These are phyloP conservation scores for Syngnathus rostellatus DNA, from an alignment of 2,797 vertebrate species.

Conservation along the genomic window DNA sequence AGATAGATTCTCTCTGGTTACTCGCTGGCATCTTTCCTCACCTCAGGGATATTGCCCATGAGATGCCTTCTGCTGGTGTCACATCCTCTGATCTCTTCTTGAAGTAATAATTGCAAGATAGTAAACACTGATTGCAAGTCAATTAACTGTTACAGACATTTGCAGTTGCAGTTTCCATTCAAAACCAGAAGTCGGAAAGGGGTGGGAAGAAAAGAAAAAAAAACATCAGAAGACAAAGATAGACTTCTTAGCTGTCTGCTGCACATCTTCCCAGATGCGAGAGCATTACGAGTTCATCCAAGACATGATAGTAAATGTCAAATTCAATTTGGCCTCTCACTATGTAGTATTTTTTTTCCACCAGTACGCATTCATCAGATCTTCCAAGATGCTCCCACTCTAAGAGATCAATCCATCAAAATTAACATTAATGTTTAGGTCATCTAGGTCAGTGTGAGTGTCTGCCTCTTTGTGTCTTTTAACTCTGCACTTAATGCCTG, in stretches of 20 bases:
- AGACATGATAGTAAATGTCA: constrained; percentile 50
- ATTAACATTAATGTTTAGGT: constrained; percentile 36
- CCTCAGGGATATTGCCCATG: constrained; percentile 46
- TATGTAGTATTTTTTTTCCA: constrained; percentile 25
- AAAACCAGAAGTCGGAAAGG: neutral
- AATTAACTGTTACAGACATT: constrained; percentile 33
- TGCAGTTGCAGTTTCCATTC: neutral
- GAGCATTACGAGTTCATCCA: constrained; percentile 50
- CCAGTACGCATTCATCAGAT: constrained; percentile 25
- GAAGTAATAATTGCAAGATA: constrained; percentile 56
- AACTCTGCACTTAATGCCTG: constrained; percentile 18
- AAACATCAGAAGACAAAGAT: too few relatives aligned
- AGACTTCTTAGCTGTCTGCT: constrained; percentile 18
- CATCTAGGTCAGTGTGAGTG: constrained; percentile 7
- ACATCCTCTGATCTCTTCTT: constrained; percentile 40
- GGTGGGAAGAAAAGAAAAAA: neutral
- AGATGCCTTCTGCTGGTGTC: constrained; percentile 45
- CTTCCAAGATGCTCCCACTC: constrained; percentile 31
- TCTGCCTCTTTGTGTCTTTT: constrained; percentile 23
- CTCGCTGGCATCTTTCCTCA: constrained; percentile 44
- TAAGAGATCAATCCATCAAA: constrained; percentile 42
- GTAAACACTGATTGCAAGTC: constrained; percentile 58
- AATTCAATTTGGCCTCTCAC: constrained; percentile 37
- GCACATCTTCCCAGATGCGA: constrained; percentile 34
- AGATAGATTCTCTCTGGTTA: constrained; percentile 37